A percentile compares a stretch with the other conserved stretches of the same genome.
Conservation (phyloP, 2,888 invertebrate species). For the Hyposoter dolosus region DNA sequence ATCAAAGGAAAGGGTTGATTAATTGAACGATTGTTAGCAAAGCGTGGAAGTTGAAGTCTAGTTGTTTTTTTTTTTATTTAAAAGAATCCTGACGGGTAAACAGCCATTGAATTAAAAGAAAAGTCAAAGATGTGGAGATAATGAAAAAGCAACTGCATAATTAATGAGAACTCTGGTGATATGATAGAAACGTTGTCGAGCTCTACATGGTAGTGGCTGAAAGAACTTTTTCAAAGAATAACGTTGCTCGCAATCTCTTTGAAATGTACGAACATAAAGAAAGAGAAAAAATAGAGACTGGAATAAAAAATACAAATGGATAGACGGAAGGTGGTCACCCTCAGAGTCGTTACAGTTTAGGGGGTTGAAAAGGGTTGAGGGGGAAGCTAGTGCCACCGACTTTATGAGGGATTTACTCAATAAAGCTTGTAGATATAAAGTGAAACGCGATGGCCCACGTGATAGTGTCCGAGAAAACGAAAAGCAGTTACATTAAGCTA, state of each 20-base stretch:
- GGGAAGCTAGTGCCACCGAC: background rate
- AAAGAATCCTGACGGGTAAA: background rate
- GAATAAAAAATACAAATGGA: background rate
- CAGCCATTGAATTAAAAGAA: background rate
- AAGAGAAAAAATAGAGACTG: background rate
- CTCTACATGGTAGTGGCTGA: background rate
- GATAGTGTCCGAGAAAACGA: conserved; percentile 58
- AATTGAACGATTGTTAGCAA: background rate
- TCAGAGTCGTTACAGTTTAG: conserved; percentile 13
- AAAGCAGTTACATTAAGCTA: conserved; percentile 54
- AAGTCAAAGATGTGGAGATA: background rate
- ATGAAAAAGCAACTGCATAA: background rate
- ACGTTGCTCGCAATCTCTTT: background rate
- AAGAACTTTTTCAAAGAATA: background rate
- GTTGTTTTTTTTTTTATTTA: background rate
- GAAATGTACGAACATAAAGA: background rate
- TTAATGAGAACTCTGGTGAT: background rate
- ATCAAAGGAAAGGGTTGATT: background rate
- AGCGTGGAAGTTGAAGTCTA: background rate
- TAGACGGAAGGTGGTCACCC: background rate
- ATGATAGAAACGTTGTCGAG: background rate
- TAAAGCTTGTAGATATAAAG: conserved; percentile 37
- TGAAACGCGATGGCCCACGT: conserved; percentile 29
- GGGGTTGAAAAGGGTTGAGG: background rate
- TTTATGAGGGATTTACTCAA: conserved; percentile 20